Evolutionary conservation across 2,113 vertebrate species (phyloP).

Genomic region (Gambusia affinis): DNA sequence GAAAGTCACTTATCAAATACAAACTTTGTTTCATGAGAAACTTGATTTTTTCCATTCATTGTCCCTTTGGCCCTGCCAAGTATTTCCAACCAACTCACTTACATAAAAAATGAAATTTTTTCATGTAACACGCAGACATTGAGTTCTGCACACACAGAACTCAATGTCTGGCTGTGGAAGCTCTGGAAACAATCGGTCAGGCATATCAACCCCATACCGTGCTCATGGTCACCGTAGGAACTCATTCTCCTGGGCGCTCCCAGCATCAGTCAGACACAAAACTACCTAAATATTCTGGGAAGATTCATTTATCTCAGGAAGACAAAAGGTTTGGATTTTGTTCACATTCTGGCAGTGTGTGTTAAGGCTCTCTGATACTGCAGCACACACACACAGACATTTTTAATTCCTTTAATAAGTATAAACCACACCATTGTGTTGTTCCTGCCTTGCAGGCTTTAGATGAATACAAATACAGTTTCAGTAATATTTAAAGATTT

Average conservation of each 20-base stretch:
- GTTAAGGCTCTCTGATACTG: conserved; percentile 50
- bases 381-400: conserved; percentile 19
- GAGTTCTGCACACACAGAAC: no score
- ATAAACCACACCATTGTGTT: conserved; percentile 42
- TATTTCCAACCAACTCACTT: no score
- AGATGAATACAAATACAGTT: conserved; percentile 68
- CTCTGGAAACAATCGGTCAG: no score
- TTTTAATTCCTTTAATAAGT: conserved; percentile 51
- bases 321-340: conserved; percentile 56
- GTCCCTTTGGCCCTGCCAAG: no score
- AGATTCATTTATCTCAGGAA: not conserved
- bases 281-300: conserved; percentile 12
- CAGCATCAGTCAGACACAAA: conserved; percentile 65
- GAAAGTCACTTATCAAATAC: no score
- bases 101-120: no score
- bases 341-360: conserved; percentile 44
- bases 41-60: no score
- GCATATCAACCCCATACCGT: conserved; percentile 18
- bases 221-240: conserved; percentile 73
- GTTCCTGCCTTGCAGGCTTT: conserved; percentile 51
- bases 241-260: conserved; percentile 71
- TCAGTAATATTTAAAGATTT: conserved; percentile 66
- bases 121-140: no score
- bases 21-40: no score
- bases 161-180: no score